Base-by-base conservation (phyloP, 2,888 invertebrate species). In the Eristalis arbustorum region DNA sequence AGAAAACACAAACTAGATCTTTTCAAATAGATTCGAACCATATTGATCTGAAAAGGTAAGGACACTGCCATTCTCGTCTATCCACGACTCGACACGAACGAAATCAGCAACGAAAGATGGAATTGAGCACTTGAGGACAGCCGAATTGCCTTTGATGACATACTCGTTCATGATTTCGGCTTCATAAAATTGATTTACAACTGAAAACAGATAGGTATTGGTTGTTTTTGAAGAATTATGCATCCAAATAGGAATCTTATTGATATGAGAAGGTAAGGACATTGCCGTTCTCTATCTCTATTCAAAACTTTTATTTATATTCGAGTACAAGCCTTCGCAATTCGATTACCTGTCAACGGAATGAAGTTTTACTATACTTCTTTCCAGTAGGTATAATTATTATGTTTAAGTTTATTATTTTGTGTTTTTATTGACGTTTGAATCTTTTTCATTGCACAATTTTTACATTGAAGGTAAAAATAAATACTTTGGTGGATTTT, bases 21-120 rank as follows among this genome's bases (percentile, higher is more conserved):
- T 14, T 10, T 67, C n/a, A 13, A n/a, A 81, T 69, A 49, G 62
- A 71, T 28, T 88, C 91, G 89, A 91, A 92, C 92, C 92, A 88
- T 93, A 92, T 73, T 92, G 90, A 88, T 92, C 90, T 63, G 91
- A 91, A 84, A 91, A 90, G 14, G 88, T 90, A 77, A 92, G 89
- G 72, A 91, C 90, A 64, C 89, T 90, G 88, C 92, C 92, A 85
- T 91, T 91, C 87, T 96, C 95, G 91, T 95, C 94, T 88, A 95
- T 94, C 96, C 96, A 96, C 73, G 95, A 94, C 89, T 95, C 95
- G 75, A 96, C 95, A 73, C 93, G 94, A 68, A 96, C 96, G 92
- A 95, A 96, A 93, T 96, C 96, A 79, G 95, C 95, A 63, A 96
- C 96, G 92, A 96, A 96, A 89, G 95, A 95, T 25, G 96, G 96